Evolutionary conservation across 2,113 vertebrate genomes (phyloP).

Genomic region (Pungitius pungitius): DNA sequence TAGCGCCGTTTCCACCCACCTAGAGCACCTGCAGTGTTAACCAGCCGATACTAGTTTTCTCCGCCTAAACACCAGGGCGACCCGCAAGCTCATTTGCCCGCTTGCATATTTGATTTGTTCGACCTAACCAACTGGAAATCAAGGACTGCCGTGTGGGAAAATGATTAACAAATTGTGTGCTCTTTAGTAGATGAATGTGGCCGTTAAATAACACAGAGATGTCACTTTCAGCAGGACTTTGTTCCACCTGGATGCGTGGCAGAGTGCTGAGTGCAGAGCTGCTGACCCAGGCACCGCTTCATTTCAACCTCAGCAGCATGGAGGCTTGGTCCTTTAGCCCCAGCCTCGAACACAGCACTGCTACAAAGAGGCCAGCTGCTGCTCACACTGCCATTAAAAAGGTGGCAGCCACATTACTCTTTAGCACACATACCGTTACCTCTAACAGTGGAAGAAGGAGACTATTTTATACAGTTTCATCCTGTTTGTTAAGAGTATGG

Average conservation of each 20-base stretch:
- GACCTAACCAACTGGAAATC: constrained; percentile 69
- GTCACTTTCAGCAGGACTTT: constrained; percentile 76
- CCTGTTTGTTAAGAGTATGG: constrained; percentile 5
- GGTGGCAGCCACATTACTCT: constrained; percentile 18
- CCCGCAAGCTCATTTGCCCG: constrained; percentile 44
- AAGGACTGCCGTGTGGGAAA: constrained; percentile 53
- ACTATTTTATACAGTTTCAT: constrained; percentile 2
- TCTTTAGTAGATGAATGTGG: constrained; percentile 77
- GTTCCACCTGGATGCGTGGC: constrained; percentile 77
- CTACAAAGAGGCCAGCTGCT: constrained; percentile 29
- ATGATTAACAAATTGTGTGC: constrained; percentile 77
- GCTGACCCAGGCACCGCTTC: constrained; percentile 75
- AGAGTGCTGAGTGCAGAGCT: constrained; percentile 72
- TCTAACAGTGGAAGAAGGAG: background rate
- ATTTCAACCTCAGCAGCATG: constrained; percentile 69
- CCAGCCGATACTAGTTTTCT: constrained; percentile 31
- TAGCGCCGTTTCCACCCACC: constrained; percentile 37
- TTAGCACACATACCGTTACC: constrained; percentile 8
- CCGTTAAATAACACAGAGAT: constrained; percentile 71
- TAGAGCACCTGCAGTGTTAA: constrained; percentile 48
- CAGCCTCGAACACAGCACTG: constrained; percentile 33
- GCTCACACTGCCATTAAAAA: constrained; percentile 32
- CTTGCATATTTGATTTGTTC: constrained; percentile 64
- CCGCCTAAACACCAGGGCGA: constrained; percentile 34
- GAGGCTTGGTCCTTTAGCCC: constrained; percentile 32